Evolutionary conservation across 2,888 invertebrate species (phyloP).

Genomic region (Aethes cnicana): DNA sequence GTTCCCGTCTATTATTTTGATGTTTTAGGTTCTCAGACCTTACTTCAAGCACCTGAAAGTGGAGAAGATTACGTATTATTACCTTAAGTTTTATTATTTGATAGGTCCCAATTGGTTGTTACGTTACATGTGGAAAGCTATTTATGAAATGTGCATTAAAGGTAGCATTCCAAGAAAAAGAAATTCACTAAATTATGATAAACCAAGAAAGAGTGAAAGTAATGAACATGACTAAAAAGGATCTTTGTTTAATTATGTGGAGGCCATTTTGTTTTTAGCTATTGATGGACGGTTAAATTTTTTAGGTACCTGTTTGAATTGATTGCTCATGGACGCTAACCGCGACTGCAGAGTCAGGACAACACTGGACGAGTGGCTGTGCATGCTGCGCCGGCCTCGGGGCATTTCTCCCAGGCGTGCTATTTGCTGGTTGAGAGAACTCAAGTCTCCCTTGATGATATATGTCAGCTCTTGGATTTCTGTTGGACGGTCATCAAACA

Average conservation of each 20-base stretch:
- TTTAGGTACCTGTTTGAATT: slow-evolving; percentile 90
- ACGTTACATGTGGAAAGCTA: too few species aligned
- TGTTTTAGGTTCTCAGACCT: slow-evolving; percentile 98
- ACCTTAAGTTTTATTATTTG: too few species aligned
- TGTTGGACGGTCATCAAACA: slow-evolving; percentile 97
- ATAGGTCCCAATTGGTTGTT: too few species aligned
- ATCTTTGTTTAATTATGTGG: too few species aligned
- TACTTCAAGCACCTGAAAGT: slow-evolving; percentile 91
- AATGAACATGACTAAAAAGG: too few species aligned
- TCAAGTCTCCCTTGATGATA: slow-evolving; percentile 98
- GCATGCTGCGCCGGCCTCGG: slow-evolving; percentile 90
- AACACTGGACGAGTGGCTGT: slow-evolving; percentile 95
- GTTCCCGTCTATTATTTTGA: slow-evolving; percentile 95
- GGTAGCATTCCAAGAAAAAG: too few species aligned
- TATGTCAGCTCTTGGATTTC: slow-evolving; percentile 99
- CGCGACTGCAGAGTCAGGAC: slow-evolving; percentile 96
- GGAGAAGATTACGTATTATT: too few species aligned
- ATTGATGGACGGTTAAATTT: not conserved
- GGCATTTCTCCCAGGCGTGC: slow-evolving; percentile 94
- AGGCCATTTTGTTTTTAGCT: too few species aligned
- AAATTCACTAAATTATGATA: too few species aligned
- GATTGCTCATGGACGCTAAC: slow-evolving; percentile 97
- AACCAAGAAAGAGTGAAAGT: too few species aligned
- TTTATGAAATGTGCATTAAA: too few species aligned
- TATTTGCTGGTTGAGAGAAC: slow-evolving; percentile 97